A percentile compares a stretch with the other conserved stretches of the same genome.
These are phyloP conservation scores for Linnaemya vulpina DNA, from an alignment of 2,888 invertebrate genomes.

Conservation along the genomic window DNA sequence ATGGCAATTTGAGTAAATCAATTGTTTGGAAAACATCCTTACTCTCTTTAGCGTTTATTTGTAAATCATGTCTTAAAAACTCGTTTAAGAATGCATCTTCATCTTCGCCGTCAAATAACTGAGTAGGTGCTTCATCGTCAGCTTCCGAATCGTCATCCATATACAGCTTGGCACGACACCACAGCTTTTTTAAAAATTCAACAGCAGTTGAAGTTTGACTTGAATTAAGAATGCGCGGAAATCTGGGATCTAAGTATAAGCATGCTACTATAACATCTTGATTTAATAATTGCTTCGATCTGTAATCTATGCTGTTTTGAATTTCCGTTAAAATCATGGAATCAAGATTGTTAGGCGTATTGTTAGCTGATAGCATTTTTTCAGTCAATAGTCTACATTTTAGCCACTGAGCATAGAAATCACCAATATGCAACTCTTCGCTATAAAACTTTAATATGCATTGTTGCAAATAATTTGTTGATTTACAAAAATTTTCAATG, in stretches of 20 bases:
- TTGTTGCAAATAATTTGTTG: constrained; percentile 49
- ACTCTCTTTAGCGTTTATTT: constrained; percentile 5
- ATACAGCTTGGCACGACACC: constrained; percentile 46
- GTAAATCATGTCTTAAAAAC: constrained; percentile 44
- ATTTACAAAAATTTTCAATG: constrained; percentile 45
- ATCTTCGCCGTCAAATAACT: constrained; percentile 1
- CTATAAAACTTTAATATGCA: constrained; percentile 38
- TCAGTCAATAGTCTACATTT: constrained; percentile 58
- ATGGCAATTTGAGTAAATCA: constrained; percentile 27
- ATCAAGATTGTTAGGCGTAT: not conserved
- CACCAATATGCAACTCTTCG: constrained; percentile 55
- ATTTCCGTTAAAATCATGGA: constrained; percentile 17
- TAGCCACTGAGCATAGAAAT: constrained; percentile 66
- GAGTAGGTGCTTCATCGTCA: not conserved
- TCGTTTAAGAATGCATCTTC: constrained; percentile 48
- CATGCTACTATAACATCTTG: constrained; percentile 24
- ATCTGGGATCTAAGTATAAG: constrained; percentile 61
- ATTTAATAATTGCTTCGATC: not conserved
- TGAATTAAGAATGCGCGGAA: constrained; percentile 29
- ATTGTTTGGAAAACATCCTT: constrained; percentile 36
- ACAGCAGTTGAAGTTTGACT: constrained; percentile 36
- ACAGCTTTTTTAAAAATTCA: constrained; percentile 53
- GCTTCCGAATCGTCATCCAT: not conserved
- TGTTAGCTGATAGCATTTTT: constrained; percentile 10
- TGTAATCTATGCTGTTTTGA: constrained; percentile 25